Base-by-base conservation (phyloP, 2,888 invertebrate genomes). In the Hemicrepidius hirtus region DNA sequence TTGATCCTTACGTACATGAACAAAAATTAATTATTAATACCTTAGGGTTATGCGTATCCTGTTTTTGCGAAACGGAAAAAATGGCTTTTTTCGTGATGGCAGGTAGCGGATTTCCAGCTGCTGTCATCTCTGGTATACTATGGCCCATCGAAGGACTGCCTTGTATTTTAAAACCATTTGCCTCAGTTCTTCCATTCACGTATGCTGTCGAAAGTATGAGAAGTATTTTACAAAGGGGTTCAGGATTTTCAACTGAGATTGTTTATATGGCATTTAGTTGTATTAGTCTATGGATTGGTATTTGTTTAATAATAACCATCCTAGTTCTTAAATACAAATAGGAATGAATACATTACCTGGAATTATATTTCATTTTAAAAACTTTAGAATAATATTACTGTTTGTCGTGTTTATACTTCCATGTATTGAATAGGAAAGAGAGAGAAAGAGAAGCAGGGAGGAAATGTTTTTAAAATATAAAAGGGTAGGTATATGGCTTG, bases 71-170 rank as follows among this genome's bases (percentile, higher is more conserved):
- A 60, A 94, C 92, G 3, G 95, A 96, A 83, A 89, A 95, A 72
- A 94, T 93, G 0, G 96, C 96, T 0, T 95, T 95, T 0, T 95
- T 95, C 82, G 87, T 95, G 81, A 95, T 95, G 0, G 88, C 96
- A 85, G 96, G 96, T 0, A 95, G 94, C 0, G 96, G 96, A 85
- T 85, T 96, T 73, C 96, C 96, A 0, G 94, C 95, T 85, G 92
- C 96, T 18, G 90, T 96, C 91, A 86, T 96, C 3, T 95, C 95
- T 79, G 96, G 96, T 60, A 96, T 97, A 71, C 94, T 98, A 79
- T 98, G 98, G 98, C 98, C 98, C 0, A 89, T 97, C 73, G 96
- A 98, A 89, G 97, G 94, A 46, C 97, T 98, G 95, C 95, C 95
- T 82, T 86, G 89, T 0, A 81, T 92, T 49, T 87, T 97, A 10